Percentiles rank a stretch among this genome's conserved stretches.
phyloP scores from a whole-genome alignment of 2,797 vertebrate genomes.

The Leptodactylus fallax region DNA sequence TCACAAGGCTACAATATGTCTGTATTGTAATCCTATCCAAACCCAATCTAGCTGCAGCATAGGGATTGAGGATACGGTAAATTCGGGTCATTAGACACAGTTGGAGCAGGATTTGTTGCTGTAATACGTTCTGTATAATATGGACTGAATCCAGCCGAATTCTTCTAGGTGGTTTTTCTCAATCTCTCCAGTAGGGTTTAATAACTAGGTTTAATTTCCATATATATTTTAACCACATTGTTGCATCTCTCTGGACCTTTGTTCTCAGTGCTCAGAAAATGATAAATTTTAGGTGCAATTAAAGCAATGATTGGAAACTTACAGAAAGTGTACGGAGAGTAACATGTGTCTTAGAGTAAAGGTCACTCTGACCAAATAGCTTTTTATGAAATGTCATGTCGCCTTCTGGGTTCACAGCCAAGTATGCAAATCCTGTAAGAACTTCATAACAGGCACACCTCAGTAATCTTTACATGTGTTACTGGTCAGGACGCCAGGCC shows the following conservation, averaged over 20 bases:
- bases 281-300: constrained; percentile 36
- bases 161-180: background rate
- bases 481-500: background rate
- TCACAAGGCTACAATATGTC: too few relatives aligned
- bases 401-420: constrained; percentile 40
- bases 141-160: background rate
- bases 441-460: constrained; percentile 13
- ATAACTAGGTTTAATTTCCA: constrained; percentile 36
- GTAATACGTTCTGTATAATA: too few relatives aligned
- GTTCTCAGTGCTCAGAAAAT: constrained; percentile 17
- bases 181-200: background rate
- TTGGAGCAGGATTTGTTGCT: too few relatives aligned
- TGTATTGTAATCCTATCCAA: too few relatives aligned
- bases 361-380: constrained; percentile 49
- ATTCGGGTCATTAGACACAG: too few relatives aligned
- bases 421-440: constrained; percentile 34
- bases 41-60: too few relatives aligned
- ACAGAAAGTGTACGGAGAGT: constrained; percentile 23
- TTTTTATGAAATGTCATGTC: constrained; percentile 46
- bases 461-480: constrained; percentile 16
- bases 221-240: constrained; percentile 38
- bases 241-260: constrained; percentile 19
- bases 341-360: constrained; percentile 39
- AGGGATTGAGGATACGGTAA: too few relatives aligned
- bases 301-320: constrained; percentile 18